Base-by-base conservation (phyloP, 2,888 invertebrate genomes). In the Scaptomyza tumidula region DNA sequence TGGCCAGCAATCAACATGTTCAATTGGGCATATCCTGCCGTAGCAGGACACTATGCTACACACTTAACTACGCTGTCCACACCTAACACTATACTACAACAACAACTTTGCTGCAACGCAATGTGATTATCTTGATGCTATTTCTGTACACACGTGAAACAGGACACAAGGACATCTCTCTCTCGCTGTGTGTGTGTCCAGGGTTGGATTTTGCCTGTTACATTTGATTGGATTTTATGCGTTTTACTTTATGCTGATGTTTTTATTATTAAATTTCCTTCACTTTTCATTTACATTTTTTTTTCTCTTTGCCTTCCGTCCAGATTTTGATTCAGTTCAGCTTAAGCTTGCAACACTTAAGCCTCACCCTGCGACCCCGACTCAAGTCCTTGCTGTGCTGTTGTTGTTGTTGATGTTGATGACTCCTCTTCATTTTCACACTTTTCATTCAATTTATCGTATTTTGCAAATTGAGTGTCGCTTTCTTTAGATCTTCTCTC, bases 191-290 rank as follows among this genome's bases (percentile, higher is more conserved):
- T 53, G 80, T 66, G 69, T 58, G 80, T 86, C 85, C 85, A 72
- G 81, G 16, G 81, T 64, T 71, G 66, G 55, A 53, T 60, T 60
- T 41, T 83, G 66, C 71, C 78, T 76, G 88, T 88, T 88, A 88
- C 85, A 86, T 85, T 85, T 88, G 88, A 85, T 88, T 88, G 86
- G 85, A 86, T 85, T 86, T 89, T 87, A 86, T 89, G 85, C 80
- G 82, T 80, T 82, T 87, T 82, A 79, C 89, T 88, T 86, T 85
- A 86, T 88, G 87, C 89, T 86, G 87, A 87, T 88, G 87, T 85
- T 87, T 86, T 88, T 86, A 86, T 85, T 88, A 86, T 88, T 88
- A 86, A 84, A 87, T 86, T 88, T 86, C 75, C 87, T 79, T 78
- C 78, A 88, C 78, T 87, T 86, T 86, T 87, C 89, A 86, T 86